Base-by-base conservation (phyloP, 2,113 vertebrate species). In the Nyctereutes procyonoides region DNA sequence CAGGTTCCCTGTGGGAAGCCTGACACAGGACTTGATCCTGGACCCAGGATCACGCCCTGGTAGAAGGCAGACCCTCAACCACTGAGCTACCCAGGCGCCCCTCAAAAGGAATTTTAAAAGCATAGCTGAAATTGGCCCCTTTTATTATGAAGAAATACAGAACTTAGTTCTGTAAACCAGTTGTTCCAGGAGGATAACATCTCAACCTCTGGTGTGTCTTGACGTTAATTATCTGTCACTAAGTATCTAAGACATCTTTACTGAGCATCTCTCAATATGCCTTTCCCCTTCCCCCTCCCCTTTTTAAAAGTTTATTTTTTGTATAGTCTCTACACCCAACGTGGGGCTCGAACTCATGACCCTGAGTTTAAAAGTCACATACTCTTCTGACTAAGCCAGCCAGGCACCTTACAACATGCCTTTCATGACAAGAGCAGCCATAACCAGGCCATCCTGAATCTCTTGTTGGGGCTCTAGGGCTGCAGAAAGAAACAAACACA, bases 111-210 rank as follows among this genome's bases (percentile, higher is more conserved):
- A 62, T 60, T 73, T 76, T 32, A 51, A 87, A 81, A 76, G 63
- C 79, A 93, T 65, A 92, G 73, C 58, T 93, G 58, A 69, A 96
- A 48, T 12, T 55, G 51, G 71, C 24, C 43, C 16, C n/a, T 88
- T 88, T 91, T 43, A 69, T 43, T 20, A 65, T 90, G 85, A 86
- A 84, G n/a, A 87, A 90, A 87, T 26, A 62, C 9, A 84, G 58
- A 97, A 51, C 24, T 80, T 12, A 38, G n/a, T 63, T 90, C 20
- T 90, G 14, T 11, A 58, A 77, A 69, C 30, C 28, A 79, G 60
- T 15, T 92, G 38, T 43, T 93, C 84, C 58, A 90, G 84, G 24
- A 96, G 55, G 48, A 89, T 32, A 93, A 16, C 63, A 74, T 28
- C 80, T 93, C 73, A 73, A 38, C 51, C 43, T 71, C 79, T 24